Base-by-base conservation (phyloP, 2,113 vertebrate genomes). In the Rousettus leschenaultii region DNA sequence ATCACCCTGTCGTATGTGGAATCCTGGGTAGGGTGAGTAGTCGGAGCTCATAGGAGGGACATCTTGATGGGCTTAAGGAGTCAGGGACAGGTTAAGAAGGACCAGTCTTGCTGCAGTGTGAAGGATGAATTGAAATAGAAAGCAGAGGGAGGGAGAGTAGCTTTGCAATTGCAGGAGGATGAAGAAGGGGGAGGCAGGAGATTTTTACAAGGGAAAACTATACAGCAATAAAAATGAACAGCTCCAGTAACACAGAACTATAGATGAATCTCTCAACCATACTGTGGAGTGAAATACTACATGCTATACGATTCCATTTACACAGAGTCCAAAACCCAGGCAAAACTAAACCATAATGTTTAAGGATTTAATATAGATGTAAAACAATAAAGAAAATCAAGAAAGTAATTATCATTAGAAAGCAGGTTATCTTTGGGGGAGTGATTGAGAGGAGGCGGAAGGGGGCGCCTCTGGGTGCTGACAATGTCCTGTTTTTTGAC, bases 361-460 rank as follows among this genome's bases (percentile, higher is more conserved):
- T 45, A 59, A 88, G 63, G 53, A 35, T 74, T 5, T 68, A 48
- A 63, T 16, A 70, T 3, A 59, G 14, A 40, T 11, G 22, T 59
- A 80, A 71, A 90, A 43, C 38, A 21, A 16, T 26, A 53, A 45
- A 73, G 84, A 84, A 85, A 85, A 86, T 38, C 33, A 57, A 96
- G 57, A 35, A 92, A 18, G 13, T 30, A 12, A 77, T 66, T 66
- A 9, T 24, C 33, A 6, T 65, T 65, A 63, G n/a, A 68, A 85
- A 53, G 51, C 6, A 40, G 61, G 51, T 26, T 45, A 5, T 19
- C 63, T 70, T 55, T 77, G 30, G 40, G 73, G 61, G 48, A 7
- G 80, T 24, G 51, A 22, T 4, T 24, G 6, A 26, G 38, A 74
- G 11, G 15, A 35, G 21, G 0, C 1, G 15, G 21, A 21, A 35